phyloP scores from a whole-genome alignment of 92 coral and sea anemone genomes.

The Palythoa grandis region DNA sequence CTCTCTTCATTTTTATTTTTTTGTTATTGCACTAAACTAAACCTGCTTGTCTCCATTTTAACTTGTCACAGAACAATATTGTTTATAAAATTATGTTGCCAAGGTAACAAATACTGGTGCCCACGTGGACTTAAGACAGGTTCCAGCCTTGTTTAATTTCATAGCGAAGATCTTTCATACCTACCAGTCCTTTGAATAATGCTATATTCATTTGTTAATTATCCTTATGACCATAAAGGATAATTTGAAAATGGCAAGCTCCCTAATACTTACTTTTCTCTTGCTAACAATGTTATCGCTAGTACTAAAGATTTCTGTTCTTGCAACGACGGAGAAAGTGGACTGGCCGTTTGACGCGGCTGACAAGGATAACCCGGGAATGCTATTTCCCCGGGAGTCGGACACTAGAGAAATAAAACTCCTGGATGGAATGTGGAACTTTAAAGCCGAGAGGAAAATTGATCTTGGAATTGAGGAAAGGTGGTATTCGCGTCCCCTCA shows the following conservation, averaged over 20 bases:
- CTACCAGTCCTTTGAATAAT: constrained; percentile 6
- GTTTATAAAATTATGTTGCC: constrained; percentile 10
- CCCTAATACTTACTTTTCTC: background rate
- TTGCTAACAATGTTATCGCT: background rate
- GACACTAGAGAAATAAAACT: constrained; percentile 79
- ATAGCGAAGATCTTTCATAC: background rate
- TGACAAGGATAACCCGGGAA: constrained; percentile 37
- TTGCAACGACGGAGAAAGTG: background rate
- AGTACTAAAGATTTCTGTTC: background rate
- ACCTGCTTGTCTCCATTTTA: background rate
- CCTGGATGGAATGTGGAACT: constrained; percentile 86
- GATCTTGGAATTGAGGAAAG: constrained; percentile 65
- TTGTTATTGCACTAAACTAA: no score
- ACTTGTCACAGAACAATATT: background rate
- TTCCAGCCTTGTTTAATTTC: constrained; percentile 16
- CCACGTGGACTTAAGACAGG: constrained; percentile 43
- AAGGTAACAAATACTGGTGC: constrained; percentile 24
- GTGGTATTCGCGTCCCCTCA: constrained; percentile 74
- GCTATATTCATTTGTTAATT: background rate
- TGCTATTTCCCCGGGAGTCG: constrained; percentile 80
- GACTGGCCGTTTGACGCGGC: constrained; percentile 25
- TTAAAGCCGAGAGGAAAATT: constrained; percentile 65
- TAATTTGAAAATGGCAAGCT: background rate
- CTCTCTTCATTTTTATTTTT: no score
- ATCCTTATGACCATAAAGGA: background rate